Percentiles rank a stretch among this genome's conserved stretches.
These are phyloP conservation scores for Leuciscus idus DNA, from an alignment of 2,113 vertebrate species.

Conservation along the genomic window DNA sequence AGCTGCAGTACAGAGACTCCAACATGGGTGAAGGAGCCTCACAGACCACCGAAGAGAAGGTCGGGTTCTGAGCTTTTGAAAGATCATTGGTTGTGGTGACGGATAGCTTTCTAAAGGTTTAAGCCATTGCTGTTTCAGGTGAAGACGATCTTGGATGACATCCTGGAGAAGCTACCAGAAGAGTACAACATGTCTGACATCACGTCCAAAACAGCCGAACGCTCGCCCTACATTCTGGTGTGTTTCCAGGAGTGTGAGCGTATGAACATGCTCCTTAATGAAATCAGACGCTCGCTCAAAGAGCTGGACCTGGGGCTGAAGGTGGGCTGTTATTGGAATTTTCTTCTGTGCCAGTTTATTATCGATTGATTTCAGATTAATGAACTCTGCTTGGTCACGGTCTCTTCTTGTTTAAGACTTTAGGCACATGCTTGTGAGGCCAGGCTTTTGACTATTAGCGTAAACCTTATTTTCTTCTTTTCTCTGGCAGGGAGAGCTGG, in stretches of 20 bases:
- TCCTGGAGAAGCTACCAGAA: constrained; percentile 77
- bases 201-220: constrained; percentile 75
- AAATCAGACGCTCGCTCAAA: constrained; percentile 77
- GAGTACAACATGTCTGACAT: constrained; percentile 81
- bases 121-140: constrained; percentile 65
- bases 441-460: too few relatives aligned
- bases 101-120: background rate
- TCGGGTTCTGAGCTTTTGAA: constrained; percentile 47
- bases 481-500: constrained; percentile 88
- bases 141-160: constrained; percentile 76
- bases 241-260: constrained; percentile 83
- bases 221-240: constrained; percentile 76
- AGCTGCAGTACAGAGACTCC: constrained; percentile 80
- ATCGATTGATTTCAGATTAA: background rate
- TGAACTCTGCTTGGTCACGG: background rate
- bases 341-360: background rate
- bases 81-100: background rate
- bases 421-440: too few relatives aligned
- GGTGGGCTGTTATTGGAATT: constrained; percentile 55
- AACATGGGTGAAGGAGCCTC: constrained; percentile 74
- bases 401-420: background rate
- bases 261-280: constrained; percentile 72
- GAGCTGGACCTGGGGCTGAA: constrained; percentile 80
- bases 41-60: constrained; percentile 83
- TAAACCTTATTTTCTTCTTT: background rate